Evolutionary conservation across 2,888 invertebrate genomes (phyloP), one percentile per base, ranked within the genome.

Genomic region (Ischnura elegans): DNA sequence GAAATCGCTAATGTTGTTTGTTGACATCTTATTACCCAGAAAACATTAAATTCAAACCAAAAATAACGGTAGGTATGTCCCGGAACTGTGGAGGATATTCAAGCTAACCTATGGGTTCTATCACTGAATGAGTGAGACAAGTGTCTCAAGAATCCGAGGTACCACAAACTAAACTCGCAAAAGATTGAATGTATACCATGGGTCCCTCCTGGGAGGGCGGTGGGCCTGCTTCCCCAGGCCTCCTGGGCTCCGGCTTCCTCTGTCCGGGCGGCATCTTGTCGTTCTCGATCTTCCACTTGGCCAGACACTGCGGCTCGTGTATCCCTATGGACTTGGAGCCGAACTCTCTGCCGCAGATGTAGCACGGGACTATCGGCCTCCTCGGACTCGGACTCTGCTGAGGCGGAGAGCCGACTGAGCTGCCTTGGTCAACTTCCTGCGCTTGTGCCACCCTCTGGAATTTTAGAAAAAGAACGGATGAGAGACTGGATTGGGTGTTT

Each of bases 271-370:
- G 97, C 93, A 97, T 95, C 94, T 96, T 96, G 84, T 97, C 96
- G 95, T 97, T 97, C 95, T 97, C 97, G 2, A 95, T 95, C 66
- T 97, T 96, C 97, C 97, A 97, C 95, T 97, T 97, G 95, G 97
- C 96, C 93, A 97, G 95, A 95, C 98, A 98, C 95, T 97, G 97
- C 3, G 97, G 97, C 95, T 97, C 97, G 95, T 98, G 97, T 94
- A 97, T 97, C 93, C 96, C 96, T 61, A 97, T 97, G 87, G 97
- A 97, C 95, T 96, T 96, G 1, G 96, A 96, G 51, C 97, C 97
- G 95, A 97, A 97, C 95, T 97, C 97, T 90, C 97, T 96, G 2
- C 97, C 97, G 95, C 98, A 98, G 94, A 97, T 97, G 95, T 97
- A 97, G 95, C 98, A 98, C 94, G 96, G 95, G 3, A 96, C 95